Percentiles rank a stretch among this genome's conserved stretches.
These are phyloP conservation scores for Drosophila erecta DNA, from an alignment of 1,140 invertebrate genomes.

Conservation along the genomic window DNA sequence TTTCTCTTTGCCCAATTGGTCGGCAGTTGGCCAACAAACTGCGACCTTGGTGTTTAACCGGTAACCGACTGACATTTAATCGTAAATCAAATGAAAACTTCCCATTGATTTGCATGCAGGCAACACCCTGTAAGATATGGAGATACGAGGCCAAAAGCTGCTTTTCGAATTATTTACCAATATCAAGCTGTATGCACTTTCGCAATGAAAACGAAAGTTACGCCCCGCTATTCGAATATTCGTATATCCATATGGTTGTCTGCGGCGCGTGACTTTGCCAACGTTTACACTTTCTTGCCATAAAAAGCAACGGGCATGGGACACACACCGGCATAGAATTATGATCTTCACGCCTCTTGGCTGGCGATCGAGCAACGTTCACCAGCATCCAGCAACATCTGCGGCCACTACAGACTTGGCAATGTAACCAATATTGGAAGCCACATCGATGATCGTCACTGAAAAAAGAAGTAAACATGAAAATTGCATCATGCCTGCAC, in stretches of 20 bases:
- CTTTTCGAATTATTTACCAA: conserved; percentile 56
- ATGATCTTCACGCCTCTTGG: conserved; percentile 73
- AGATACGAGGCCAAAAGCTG: conserved; percentile 46
- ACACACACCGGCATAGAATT: conserved; percentile 56
- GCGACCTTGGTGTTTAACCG: conserved; percentile 57
- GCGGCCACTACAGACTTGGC: conserved; percentile 51
- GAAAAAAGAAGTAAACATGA: conserved; percentile 14
- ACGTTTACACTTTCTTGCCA: conserved; percentile 73
- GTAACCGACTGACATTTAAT: conserved; percentile 30
- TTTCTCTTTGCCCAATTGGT: conserved; percentile 17
- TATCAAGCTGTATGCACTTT: conserved; percentile 78
- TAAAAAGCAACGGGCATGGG: conserved; percentile 42
- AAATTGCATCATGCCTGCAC: conserved; percentile 66
- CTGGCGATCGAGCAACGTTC: conserved; percentile 40
- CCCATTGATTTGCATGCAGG: conserved; percentile 51
- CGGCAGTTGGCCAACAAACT: conserved; percentile 7
- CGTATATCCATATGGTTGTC: conserved; percentile 2
- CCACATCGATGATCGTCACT: conserved; percentile 52
- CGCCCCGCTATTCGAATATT: conserved; percentile 24
- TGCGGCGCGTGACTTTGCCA: conserved; percentile 70
- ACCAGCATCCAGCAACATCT: conserved; percentile 20
- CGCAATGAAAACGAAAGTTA: conserved; percentile 83
- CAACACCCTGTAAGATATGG: conserved; percentile 41
- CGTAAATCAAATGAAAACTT: conserved; percentile 34
- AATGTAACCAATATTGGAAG: conserved; percentile 77